A percentile compares a stretch with the other conserved stretches of the same genome.
Conservation (phyloP, 2,888 invertebrate species). For the Ectemnius continuus region DNA sequence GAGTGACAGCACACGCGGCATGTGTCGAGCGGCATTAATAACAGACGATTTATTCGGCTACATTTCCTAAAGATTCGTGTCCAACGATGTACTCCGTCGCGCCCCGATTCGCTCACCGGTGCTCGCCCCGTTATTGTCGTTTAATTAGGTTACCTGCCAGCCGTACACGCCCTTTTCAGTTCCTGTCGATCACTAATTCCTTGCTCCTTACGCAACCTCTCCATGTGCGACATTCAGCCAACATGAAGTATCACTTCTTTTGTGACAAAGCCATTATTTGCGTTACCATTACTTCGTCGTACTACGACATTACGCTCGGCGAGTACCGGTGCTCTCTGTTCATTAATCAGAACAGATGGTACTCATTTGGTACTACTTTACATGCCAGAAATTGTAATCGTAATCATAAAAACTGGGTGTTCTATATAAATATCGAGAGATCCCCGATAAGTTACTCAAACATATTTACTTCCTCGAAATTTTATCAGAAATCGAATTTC, state of each 20-base stretch:
- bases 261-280: too few species aligned
- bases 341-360: neutral
- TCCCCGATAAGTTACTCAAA: too few species aligned
- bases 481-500: too few species aligned
- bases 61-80: slow-evolving; percentile 2
- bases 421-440: too few species aligned
- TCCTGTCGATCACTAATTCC: neutral
- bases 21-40: slow-evolving; percentile 9
- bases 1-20: slow-evolving; percentile 2
- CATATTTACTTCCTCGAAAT: too few species aligned
- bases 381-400: too few species aligned
- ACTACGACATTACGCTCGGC: too few species aligned
- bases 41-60: slow-evolving; percentile 5
- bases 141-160: slow-evolving; percentile 5
- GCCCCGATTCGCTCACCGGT: neutral
- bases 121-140: neutral
- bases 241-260: too few species aligned
- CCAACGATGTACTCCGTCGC: neutral
- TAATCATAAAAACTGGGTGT: too few species aligned
- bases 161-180: neutral
- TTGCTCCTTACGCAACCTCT: neutral
- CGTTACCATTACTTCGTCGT: too few species aligned
- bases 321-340: neutral
- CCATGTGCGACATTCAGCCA: too few species aligned
- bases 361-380: too few species aligned